Percentiles rank a stretch among this genome's conserved stretches.
Conservation (phyloP, 2,888 invertebrate species). For the Sarcophaga carnaria region DNA sequence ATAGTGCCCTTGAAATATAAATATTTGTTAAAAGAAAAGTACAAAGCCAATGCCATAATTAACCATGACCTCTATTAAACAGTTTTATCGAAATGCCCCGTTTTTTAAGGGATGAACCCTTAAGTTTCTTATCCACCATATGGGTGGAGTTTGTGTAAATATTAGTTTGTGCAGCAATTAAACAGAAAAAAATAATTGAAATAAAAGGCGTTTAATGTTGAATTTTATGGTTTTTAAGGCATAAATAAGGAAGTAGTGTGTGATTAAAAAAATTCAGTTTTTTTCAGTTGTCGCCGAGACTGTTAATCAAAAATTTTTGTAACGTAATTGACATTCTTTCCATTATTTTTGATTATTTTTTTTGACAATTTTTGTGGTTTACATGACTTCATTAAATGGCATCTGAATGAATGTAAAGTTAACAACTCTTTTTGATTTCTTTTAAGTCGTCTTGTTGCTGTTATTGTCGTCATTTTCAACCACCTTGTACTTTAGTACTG, state of each 20-base stretch:
- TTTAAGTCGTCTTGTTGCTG: neutral
- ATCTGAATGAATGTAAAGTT: conserved; percentile 31
- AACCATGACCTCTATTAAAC: neutral
- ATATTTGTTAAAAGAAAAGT: conserved; percentile 6
- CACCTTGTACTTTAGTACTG: conserved; percentile 45
- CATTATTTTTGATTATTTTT: conserved; percentile 35
- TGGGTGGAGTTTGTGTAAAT: conserved; percentile 45
- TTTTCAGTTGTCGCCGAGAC: neutral
- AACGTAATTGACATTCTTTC: conserved; percentile 53
- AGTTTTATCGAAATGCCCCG: neutral
- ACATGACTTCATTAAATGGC: conserved; percentile 67
- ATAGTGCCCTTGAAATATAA: neutral
- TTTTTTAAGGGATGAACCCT: conserved; percentile 25
- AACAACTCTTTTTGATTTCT: conserved; percentile 40
- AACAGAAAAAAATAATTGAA: neutral
- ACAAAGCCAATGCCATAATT: conserved; percentile 17
- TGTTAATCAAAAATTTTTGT: neutral
- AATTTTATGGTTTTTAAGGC: conserved; percentile 57
- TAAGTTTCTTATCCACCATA: conserved; percentile 69
- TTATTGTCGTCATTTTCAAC: conserved; percentile 8
- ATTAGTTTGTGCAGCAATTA: no score
- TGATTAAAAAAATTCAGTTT: conserved; percentile 10
- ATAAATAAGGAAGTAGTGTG: neutral
- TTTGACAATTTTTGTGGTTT: conserved; percentile 37
- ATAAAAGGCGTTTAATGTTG: conserved; percentile 63